phyloP scores from a whole-genome alignment of 2,888 invertebrate species.

The Melipona bicolor region DNA sequence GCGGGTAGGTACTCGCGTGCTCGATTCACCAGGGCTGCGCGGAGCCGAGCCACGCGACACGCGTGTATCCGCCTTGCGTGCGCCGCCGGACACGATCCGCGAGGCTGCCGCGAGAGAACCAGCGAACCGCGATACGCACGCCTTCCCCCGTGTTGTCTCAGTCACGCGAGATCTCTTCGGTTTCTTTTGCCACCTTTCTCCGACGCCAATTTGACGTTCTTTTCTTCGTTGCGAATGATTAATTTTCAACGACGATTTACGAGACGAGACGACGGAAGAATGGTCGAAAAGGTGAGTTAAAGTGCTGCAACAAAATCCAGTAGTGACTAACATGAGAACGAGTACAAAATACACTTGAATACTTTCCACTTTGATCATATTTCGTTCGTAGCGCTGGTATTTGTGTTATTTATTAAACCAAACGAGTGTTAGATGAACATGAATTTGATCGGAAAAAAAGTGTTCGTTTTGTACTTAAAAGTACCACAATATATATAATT shows the following conservation, averaged over 20 bases:
- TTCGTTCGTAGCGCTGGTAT: too few relatives aligned
- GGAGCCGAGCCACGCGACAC: slow-evolving; percentile 39
- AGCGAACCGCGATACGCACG: slow-evolving; percentile 22
- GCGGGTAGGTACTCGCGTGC: slow-evolving; percentile 18
- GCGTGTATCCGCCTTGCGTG: slow-evolving; percentile 35
- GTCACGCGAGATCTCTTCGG: slow-evolving; percentile 13
- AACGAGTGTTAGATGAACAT: too few relatives aligned
- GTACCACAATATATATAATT: too few relatives aligned
- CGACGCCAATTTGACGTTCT: neutral
- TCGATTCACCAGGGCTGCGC: neutral
- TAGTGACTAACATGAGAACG: too few relatives aligned
- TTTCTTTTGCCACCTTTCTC: neutral
- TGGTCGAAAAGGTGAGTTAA: too few relatives aligned
- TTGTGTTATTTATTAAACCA: too few relatives aligned
- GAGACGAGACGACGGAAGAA: too few relatives aligned
- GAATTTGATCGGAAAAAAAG: too few relatives aligned
- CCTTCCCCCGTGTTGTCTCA: neutral
- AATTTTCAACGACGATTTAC: neutral
- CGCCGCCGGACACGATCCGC: slow-evolving; percentile 27
- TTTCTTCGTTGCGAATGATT: neutral
- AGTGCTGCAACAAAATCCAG: too few relatives aligned
- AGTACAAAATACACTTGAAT: too few relatives aligned
- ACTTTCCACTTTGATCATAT: too few relatives aligned
- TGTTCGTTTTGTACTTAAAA: too few relatives aligned
- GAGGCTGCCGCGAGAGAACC: slow-evolving; percentile 38